These are phyloP conservation scores for Ceratosolen fusciceps DNA, from an alignment of 1,140 invertebrate species.

Conservation along the genomic window DNA sequence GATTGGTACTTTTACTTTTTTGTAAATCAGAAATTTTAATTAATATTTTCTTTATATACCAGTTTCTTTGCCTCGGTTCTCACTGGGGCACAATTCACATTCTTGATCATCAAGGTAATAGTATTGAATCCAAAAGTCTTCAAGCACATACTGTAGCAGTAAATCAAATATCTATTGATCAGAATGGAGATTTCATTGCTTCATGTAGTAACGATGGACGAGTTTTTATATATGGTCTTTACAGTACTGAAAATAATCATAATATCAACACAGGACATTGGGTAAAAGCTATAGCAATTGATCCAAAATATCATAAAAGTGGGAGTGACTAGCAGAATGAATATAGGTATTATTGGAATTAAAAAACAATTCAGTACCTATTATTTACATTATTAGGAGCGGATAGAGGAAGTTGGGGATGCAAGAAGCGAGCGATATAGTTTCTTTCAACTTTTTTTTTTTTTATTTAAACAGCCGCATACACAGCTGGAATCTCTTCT, in stretches of 20 bases:
- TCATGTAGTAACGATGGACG: slow-evolving; percentile 96
- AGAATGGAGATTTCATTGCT: slow-evolving; percentile 91
- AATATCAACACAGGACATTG: slow-evolving; percentile 83
- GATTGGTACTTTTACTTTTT: not conserved
- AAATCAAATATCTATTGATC: slow-evolving; percentile 94
- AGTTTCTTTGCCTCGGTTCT: slow-evolving; percentile 94
- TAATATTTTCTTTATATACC: slow-evolving; percentile 58
- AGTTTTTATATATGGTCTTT: slow-evolving; percentile 86
- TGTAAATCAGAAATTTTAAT: slow-evolving; percentile 22
- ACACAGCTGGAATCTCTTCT: too few species aligned
- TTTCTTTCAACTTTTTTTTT: too few species aligned
- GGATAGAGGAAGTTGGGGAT: too few species aligned
- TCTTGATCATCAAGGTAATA: slow-evolving; percentile 93
- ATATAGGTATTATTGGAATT: too few species aligned
- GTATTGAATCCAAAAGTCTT: slow-evolving; percentile 78
- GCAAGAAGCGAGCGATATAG: too few species aligned
- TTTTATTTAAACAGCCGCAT: too few species aligned
- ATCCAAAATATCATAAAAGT: slow-evolving; percentile 87
- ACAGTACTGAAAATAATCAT: slow-evolving; percentile 86
- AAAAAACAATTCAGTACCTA: too few species aligned
- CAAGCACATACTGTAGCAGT: slow-evolving; percentile 89
- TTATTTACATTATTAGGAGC: too few species aligned
- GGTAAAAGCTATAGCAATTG: slow-evolving; percentile 90
- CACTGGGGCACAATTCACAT: slow-evolving; percentile 92
- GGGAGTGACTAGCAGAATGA: slow-evolving; percentile 84